Conservation (phyloP, 2,113 vertebrate species). For the Lepisosteus osseus region DNA sequence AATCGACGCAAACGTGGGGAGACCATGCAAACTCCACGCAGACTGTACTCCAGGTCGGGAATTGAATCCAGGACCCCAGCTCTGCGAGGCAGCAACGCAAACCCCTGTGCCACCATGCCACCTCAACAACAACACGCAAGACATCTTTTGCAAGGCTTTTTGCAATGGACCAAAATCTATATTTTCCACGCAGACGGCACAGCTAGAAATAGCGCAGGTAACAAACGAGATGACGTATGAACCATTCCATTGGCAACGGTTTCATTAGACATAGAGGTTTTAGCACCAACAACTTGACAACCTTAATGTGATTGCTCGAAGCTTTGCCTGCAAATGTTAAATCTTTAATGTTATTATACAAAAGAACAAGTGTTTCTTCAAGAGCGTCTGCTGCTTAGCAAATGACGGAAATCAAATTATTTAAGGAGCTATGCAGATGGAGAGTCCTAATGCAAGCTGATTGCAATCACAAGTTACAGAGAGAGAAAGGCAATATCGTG, state of each 20-base stretch:
- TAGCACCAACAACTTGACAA: background rate
- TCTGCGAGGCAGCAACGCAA: too few species aligned
- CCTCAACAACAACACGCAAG: too few species aligned
- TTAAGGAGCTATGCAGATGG: background rate
- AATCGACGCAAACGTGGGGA: too few species aligned
- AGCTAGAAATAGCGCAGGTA: too few species aligned
- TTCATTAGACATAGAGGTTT: background rate
- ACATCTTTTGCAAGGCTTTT: too few species aligned
- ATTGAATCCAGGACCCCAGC: too few species aligned
- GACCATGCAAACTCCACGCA: too few species aligned
- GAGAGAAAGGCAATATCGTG: background rate
- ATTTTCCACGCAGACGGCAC: too few species aligned
- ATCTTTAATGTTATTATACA: constrained; percentile 3
- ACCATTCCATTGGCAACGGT: background rate
- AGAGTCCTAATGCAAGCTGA: constrained; percentile 16
- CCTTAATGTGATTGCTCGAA: background rate
- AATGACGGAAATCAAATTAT: constrained; percentile 14
- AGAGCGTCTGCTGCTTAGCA: background rate
- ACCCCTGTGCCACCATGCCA: too few species aligned
- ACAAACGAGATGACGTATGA: too few species aligned
- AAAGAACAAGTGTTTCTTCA: background rate
- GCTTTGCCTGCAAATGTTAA: background rate
- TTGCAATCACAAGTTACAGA: constrained; percentile 22
- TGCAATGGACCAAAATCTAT: too few species aligned
- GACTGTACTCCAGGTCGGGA: too few species aligned